Conservation (phyloP, 2,888 invertebrate genomes). For the Syrista parreyssii region DNA sequence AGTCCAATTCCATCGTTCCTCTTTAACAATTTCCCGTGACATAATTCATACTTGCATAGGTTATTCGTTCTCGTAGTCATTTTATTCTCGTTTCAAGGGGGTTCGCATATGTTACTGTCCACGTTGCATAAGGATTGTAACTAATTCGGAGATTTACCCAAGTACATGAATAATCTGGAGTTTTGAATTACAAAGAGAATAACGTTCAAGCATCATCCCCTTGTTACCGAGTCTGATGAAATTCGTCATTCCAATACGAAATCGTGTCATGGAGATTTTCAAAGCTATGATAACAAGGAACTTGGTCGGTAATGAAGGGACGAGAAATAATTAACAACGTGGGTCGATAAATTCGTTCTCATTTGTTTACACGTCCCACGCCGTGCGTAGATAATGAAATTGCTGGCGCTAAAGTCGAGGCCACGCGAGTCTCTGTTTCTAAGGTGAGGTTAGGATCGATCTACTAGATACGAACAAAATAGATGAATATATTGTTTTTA, state of each 20-base stretch:
- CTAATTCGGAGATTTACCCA: not conserved
- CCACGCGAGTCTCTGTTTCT: not conserved
- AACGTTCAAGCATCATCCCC: not conserved
- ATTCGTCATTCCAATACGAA: not conserved
- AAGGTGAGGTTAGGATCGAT: not conserved
- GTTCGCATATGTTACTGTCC: not conserved
- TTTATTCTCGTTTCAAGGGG: not conserved
- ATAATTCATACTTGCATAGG: not conserved
- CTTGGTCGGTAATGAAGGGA: not conserved
- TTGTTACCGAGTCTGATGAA: not conserved
- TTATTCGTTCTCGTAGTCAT: not conserved
- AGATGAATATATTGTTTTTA: not conserved
- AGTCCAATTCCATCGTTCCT: not conserved
- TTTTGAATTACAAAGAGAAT: not conserved
- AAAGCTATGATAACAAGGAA: not conserved
- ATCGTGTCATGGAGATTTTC: not conserved
- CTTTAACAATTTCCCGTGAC: not conserved
- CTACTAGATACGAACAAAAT: not conserved
- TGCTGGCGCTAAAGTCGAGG: not conserved
- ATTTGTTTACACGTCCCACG: conserved; percentile 6
- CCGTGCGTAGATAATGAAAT: conserved; percentile 2
- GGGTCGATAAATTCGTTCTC: conserved; percentile 1
- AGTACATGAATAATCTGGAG: not conserved
- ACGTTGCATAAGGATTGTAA: not conserved
- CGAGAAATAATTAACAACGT: not conserved